Base-by-base conservation (phyloP, 2,797 vertebrate species). In the Schizopygopsis pylzovi region DNA sequence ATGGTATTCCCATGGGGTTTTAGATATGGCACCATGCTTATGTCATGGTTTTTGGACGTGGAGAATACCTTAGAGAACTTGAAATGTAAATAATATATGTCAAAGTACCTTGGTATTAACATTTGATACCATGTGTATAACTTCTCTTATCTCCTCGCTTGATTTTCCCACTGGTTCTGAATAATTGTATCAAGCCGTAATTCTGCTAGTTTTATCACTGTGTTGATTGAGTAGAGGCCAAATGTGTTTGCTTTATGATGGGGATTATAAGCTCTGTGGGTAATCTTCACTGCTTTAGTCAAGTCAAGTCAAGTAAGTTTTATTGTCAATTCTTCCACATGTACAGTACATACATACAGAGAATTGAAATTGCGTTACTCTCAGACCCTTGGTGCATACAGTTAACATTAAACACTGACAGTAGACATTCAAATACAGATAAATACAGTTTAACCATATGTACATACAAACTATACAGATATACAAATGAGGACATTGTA, bases 161-260 rank as follows among this genome's bases (percentile, higher is more conserved):
- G 12, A n/a, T 59, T 78, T 41, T 3, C 11, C 52, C 33, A 15
- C 12, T 71, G 5, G 22, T 47, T 37, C 12, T 20, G 8, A n/a
- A 47, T 83, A 9, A 75, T 12, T 25, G 54, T 25, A 37, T 18
- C 0, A 13, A 67, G 33, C 63, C 15, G 18, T 67, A 37, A 39
- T 20, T 83, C 52, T 3, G 20, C 11, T 16, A n/a, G 52, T 47
- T 61, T 47, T 45, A 20, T 72, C 25, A 20, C 43, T 67, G 54
- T 65, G 71, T 67, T 52, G 71, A 52, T 18, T 75, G 45, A 75
- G 76, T 18, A 43, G 54, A 59, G 52, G 33, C 52, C 41, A 47
- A 47, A 73, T 75, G 39, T 75, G 54, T 76, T 73, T 9, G 45
- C 37, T 73, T 82, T 61, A 59, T 72, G 12, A 59, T 45, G n/a